A percentile compares a stretch with the other conserved stretches of the same genome.
Evolutionary conservation across 1,140 invertebrate species (phyloP).

Genomic region (Drosophila sp.): DNA sequence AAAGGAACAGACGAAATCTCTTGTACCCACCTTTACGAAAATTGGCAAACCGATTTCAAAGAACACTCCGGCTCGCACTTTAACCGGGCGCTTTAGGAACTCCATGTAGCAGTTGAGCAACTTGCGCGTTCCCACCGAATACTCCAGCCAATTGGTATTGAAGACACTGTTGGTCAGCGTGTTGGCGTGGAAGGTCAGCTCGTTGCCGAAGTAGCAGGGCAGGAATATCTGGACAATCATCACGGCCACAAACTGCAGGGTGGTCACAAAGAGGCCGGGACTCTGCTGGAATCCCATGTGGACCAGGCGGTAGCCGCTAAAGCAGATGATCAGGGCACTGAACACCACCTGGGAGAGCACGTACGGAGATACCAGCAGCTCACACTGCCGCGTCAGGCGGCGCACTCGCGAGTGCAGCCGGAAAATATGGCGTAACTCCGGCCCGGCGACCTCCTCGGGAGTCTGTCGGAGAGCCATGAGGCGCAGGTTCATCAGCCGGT

Average conservation of each 20-base stretch:
- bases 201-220: slow-evolving; percentile 75
- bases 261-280: slow-evolving; percentile 65
- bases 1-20: no score
- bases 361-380: slow-evolving; percentile 60
- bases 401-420: slow-evolving; percentile 44
- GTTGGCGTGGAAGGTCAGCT: slow-evolving; percentile 61
- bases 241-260: slow-evolving; percentile 62
- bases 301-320: slow-evolving; percentile 63
- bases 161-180: slow-evolving; percentile 62
- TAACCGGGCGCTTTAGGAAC: slow-evolving; percentile 61
- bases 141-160: slow-evolving; percentile 69
- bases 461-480: slow-evolving; percentile 34
- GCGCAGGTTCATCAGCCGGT: slow-evolving; percentile 56
- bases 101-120: slow-evolving; percentile 75
- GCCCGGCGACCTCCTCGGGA: slow-evolving; percentile 34
- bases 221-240: slow-evolving; percentile 74
- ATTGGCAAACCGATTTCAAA: slow-evolving; percentile 75
- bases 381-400: slow-evolving; percentile 39
- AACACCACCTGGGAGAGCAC: slow-evolving; percentile 67
- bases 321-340: slow-evolving; percentile 76
- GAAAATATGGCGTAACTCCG: slow-evolving; percentile 47
- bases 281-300: slow-evolving; percentile 57
- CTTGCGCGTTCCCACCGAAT: slow-evolving; percentile 60
- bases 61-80: slow-evolving; percentile 65
- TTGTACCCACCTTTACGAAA: slow-evolving; percentile 64